These are phyloP conservation scores for Oscheius sp. DNA, from an alignment of 2,888 invertebrate genomes.

Conservation along the genomic window DNA sequence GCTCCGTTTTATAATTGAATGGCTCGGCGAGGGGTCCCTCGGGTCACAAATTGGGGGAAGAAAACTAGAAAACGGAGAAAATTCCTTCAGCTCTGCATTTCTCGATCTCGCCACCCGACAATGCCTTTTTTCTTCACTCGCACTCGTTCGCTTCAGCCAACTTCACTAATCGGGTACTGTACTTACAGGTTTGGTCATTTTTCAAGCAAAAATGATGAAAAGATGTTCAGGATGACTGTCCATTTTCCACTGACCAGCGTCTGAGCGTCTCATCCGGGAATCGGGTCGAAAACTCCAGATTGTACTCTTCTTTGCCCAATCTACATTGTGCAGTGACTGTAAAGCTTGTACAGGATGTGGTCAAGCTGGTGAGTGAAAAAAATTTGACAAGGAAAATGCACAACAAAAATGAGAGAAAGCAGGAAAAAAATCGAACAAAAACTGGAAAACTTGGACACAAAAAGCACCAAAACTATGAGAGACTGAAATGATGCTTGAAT, in stretches of 20 bases:
- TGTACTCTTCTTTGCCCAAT: constrained; percentile 32
- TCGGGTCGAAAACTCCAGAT: constrained; percentile 31
- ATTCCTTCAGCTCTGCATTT: constrained; percentile 34
- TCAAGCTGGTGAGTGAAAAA: constrained; percentile 29
- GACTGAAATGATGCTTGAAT: no score
- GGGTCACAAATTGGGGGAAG: no score
- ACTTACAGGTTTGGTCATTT: constrained; percentile 20
- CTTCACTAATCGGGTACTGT: constrained; percentile 33
- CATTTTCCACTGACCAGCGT: constrained; percentile 36
- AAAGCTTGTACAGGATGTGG: constrained; percentile 35
- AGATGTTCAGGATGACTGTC: constrained; percentile 36
- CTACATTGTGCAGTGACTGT: constrained; percentile 39
- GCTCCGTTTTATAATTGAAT: neutral
- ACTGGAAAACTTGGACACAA: neutral
- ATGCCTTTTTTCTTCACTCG: constrained; percentile 38
- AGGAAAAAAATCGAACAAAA: neutral
- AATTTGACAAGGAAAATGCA: neutral
- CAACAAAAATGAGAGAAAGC: no score
- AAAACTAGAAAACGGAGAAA: neutral
- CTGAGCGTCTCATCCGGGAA: constrained; percentile 34
- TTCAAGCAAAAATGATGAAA: neutral
- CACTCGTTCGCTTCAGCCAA: constrained; percentile 13
- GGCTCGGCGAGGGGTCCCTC: neutral
- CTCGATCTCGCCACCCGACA: constrained; percentile 33
- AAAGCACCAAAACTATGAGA: no score